A percentile compares a stretch with the other conserved stretches of the same genome.
These are phyloP conservation scores for Onthophagus taurus DNA, from an alignment of 1,140 invertebrate species.

Conservation along the genomic window DNA sequence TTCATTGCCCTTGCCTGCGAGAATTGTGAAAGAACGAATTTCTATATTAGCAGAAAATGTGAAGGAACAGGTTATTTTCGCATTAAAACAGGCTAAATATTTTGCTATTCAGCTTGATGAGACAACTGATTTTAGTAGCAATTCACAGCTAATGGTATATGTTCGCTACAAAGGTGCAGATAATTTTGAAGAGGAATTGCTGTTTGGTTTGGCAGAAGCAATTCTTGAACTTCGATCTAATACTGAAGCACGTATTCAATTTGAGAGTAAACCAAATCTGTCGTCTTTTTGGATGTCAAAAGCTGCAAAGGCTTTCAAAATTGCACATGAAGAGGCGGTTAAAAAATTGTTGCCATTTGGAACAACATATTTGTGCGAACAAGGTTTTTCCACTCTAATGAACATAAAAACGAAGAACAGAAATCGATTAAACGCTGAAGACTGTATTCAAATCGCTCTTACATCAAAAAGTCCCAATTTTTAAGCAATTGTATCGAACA, in stretches of 20 bases:
- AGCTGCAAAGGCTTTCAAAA: constrained; percentile 22
- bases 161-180: constrained; percentile 21
- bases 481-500: too few relatives aligned
- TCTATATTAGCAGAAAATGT: too few relatives aligned
- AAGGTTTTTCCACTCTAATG: constrained; percentile 14
- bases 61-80: not conserved
- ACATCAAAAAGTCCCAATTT: constrained; percentile 13
- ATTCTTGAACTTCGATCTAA: too few relatives aligned
- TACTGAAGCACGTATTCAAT: constrained; percentile 19
- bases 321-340: constrained; percentile 22
- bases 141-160: constrained; percentile 19
- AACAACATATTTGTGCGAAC: constrained; percentile 19
- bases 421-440: constrained; percentile 13
- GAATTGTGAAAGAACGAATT: constrained; percentile 19
- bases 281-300: constrained; percentile 9
- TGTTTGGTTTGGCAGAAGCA: constrained; percentile 14
- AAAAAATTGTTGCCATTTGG: constrained; percentile 20
- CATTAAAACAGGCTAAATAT: constrained; percentile 13
- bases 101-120: constrained; percentile 13
- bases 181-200: constrained; percentile 18
- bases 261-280: constrained; percentile 10
- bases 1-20: constrained; percentile 22
- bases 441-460: constrained; percentile 11
- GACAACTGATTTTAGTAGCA: constrained; percentile 18
- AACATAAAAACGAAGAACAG: constrained; percentile 24